Evolutionary conservation across 1,140 invertebrate species (phyloP), one percentile per base, ranked within the genome.

Genomic region (Vanessa tameamea): DNA sequence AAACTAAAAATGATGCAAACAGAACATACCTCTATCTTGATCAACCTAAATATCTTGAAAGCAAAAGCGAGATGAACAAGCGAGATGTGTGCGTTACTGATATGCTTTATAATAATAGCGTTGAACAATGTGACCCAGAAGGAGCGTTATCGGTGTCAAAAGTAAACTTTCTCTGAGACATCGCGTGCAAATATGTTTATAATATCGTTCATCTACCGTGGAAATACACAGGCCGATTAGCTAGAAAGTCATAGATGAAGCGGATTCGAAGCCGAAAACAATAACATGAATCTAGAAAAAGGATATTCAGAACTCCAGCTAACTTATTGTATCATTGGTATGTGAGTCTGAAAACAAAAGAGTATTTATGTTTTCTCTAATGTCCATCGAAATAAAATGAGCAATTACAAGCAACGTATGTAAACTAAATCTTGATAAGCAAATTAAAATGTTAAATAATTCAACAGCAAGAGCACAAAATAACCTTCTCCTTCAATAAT

Each of bases 181-280:
- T 75, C 55, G 69, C 73, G 77, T 73, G 77, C 74, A 73, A 76
- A 76, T 78, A 76, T 74, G 67, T 63, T 71, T 68, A 47, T 68
- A 67, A 70, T 76, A 53, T 76, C 63, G 55, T 23, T 57, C 53
- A 57, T 23, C 64, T 31, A 26, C 23, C 59, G 63, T 73, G 48
- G 43, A 73, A 50, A 74, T 48, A 20, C 53, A 66, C 43, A 43
- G 48, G 15, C 43, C 31, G 48, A 64, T 55, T 53, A 37, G 20
- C 16, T 69, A 64, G 72, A 69, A 74, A 69, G 16, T 57, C 23
- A 16, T 43, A 8, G 37, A 43, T 43, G 37, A 9, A 55, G 51
- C 11, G 48, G 12, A 15, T 3, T 15, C 1, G 13, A 14, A 50
- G n/a, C 16, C 51, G 15, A 55, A 55, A 55, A 55, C 13, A 50